phyloP scores from a whole-genome alignment of 37 sponge, comb jelly and placozoan species.

The Chondrilla cf. caribensis region DNA sequence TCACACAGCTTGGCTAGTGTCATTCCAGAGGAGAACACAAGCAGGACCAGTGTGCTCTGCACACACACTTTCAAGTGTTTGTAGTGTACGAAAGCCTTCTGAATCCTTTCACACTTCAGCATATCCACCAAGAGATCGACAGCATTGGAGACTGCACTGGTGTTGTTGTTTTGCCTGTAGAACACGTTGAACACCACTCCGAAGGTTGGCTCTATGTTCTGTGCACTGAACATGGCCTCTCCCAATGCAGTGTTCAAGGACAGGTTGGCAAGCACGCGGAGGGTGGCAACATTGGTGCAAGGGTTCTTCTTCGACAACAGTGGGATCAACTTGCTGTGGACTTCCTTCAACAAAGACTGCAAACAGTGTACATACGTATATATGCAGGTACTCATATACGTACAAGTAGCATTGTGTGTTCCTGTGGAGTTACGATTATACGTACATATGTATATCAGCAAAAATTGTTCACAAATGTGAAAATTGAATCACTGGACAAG shows the following conservation, averaged over 20 bases:
- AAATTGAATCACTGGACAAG: too few relatives aligned
- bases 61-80: conserved; percentile 9
- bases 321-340: not conserved
- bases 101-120: not conserved
- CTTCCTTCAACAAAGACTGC: not conserved
- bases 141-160: not conserved
- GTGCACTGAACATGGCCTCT: conserved; percentile 13
- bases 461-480: too few relatives aligned
- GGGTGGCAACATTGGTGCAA: not conserved
- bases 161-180: not conserved
- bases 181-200: conserved; percentile 14
- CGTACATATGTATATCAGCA: too few relatives aligned
- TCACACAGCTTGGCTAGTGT: not conserved
- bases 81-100: not conserved
- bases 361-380: not conserved
- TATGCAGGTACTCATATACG: not conserved
- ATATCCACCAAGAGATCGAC: not conserved
- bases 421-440: not conserved
- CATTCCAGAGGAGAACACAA: not conserved
- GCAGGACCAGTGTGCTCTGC: conserved; percentile 1
- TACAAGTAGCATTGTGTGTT: not conserved
- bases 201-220: conserved; percentile 8
- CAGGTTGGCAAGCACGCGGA: not conserved
- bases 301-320: not conserved
- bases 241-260: conserved; percentile 11